Base-by-base conservation (phyloP, 2,888 invertebrate genomes). In the Meloe dianella region DNA sequence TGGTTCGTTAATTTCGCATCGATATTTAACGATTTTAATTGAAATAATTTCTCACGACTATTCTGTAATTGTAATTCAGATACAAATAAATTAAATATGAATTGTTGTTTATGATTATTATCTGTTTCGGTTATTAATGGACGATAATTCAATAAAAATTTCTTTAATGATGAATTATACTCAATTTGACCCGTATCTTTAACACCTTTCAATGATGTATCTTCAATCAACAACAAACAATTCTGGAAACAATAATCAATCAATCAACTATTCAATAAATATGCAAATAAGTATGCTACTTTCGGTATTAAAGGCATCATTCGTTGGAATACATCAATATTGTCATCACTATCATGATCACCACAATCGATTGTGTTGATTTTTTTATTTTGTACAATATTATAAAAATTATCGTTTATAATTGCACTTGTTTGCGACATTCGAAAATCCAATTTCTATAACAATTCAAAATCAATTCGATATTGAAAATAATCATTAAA, bases 231-330 rank as follows among this genome's bases (percentile, higher is more conserved):
- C 74, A 85, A 77, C 8, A 87, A 89, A 80, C 92, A 90, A 83
- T 90, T 92, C n/a, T n/a, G n/a, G n/a, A n/a, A n/a, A n/a, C n/a
- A n/a, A n/a, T n/a, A n/a, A n/a, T n/a, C n/a, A n/a, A n/a, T n/a
- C n/a, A n/a, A n/a, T n/a, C n/a, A n/a, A n/a, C n/a, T n/a, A n/a
- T n/a, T n/a, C n/a, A n/a, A n/a, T n/a, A n/a, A n/a, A n/a, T n/a
- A n/a, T n/a, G n/a, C n/a, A n/a, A n/a, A n/a, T n/a, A n/a, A n/a
- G n/a, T n/a, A n/a, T n/a, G n/a, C n/a, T n/a, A n/a, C n/a, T 87
- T 93, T 94, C 84, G 94, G 94, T 86, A 94, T 89, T 71, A 93
- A 88, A 29, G 94, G 93, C 24, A 91, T 88, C 69, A 93, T 84
- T 80, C 91, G 88, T 47, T 88, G 86, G 77, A 90, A 87, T 63